Evolutionary conservation across 2,797 vertebrate species (phyloP), one percentile per base, ranked within the genome.

Genomic region (Momotus momota): DNA sequence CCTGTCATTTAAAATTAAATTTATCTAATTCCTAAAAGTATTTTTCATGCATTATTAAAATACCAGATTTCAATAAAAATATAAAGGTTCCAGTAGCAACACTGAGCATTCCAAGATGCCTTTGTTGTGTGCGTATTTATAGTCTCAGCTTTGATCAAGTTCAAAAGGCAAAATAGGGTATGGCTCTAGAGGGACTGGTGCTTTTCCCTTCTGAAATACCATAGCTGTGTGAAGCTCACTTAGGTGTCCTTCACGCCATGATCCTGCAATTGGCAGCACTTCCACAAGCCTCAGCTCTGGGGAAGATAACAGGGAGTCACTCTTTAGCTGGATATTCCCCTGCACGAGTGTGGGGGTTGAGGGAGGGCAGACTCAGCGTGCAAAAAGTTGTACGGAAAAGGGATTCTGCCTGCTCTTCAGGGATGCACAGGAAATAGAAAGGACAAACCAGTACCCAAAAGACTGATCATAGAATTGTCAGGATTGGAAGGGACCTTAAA

Each of bases 261-360:
- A 29, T 60, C 31, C n/a, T 75, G 46, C 55, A 14, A 3, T 40
- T 16, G 7, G 17, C 75, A 74, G 64, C 51, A 18, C 41, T 15
- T 71, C 19, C 12, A 20, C 10, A 31, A 31, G 23, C 45, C 25
- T 65, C 17, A 6, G 52, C 66, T 69, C 49, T 14, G 2, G 35
- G 22, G 54, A 41, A 23, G 40, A 27, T 10, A 22, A 38, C 14
- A 2, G 9, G n/a, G 22, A 62, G 19, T 18, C 43, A 31, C 29
- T 51, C 14, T 40, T 51, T 74, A 52, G 41, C 9, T 41, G 25
- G 61, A 52, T 72, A 25, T 80, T 65, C 9, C 45, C 22, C 27
- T 38, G n/a, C n/a, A 52, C 0, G 0, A 33, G 40, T 4, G 3
- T 33, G 49, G 21, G 21, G 26, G 57, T 13, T 8, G 54, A 54